Conservation (phyloP, 2,797 vertebrate species). For the Rhinophrynus dorsalis region DNA sequence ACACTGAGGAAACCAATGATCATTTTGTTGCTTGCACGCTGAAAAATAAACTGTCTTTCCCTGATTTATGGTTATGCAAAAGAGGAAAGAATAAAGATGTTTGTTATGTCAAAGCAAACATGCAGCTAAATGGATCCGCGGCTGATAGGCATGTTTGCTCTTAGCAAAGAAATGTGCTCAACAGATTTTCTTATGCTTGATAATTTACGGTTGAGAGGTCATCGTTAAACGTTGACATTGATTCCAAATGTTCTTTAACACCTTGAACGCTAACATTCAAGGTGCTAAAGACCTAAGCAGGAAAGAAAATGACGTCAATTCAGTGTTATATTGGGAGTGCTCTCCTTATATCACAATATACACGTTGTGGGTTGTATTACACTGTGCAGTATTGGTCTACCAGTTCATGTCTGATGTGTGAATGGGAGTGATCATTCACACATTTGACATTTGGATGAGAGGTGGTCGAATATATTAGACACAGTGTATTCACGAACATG, state of each 20-base stretch:
- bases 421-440: no score
- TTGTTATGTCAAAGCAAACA: neutral
- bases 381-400: no score
- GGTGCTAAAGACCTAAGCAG: neutral
- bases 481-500: no score
- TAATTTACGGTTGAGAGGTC: constrained; percentile 1
- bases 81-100: neutral
- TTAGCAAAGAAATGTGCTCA: neutral
- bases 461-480: no score
- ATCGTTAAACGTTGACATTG: neutral
- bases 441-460: no score
- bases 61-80: constrained; percentile 10
- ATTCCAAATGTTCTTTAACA: neutral
- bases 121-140: neutral
- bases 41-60: neutral
- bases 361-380: no score
- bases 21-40: neutral
- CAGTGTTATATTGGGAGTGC: no score
- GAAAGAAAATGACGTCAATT: no score
- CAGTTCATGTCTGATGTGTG: no score
- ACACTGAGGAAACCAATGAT: neutral
- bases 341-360: no score
- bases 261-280: no score
- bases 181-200: neutral
- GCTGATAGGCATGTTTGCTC: neutral